Conservation (phyloP, 2,797 vertebrate species). For the Scyliorhinus canicula region DNA sequence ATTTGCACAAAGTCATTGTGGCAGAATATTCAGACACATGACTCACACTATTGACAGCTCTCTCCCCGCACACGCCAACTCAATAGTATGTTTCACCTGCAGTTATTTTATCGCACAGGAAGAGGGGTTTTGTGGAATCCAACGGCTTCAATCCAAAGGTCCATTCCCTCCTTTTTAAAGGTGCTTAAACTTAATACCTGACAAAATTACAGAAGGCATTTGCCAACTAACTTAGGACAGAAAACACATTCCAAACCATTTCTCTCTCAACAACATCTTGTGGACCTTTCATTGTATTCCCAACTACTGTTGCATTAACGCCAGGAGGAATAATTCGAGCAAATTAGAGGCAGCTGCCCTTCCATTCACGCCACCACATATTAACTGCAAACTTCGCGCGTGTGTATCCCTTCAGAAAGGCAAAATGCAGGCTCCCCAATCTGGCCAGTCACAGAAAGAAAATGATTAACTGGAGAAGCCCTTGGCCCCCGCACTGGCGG, state of each 20-base stretch:
- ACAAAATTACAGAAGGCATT: background rate
- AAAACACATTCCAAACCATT: background rate
- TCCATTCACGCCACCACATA: background rate
- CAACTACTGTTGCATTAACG: background rate
- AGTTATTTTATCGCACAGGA: background rate
- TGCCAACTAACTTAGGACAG: too few relatives aligned
- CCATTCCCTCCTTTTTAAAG: background rate
- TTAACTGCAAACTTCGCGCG: too few relatives aligned
- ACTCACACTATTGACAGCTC: constrained; percentile 1
- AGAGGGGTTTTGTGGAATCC: background rate
- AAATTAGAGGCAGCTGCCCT: background rate
- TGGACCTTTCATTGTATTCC: background rate
- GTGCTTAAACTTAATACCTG: background rate
- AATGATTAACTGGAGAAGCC: constrained; percentile 29
- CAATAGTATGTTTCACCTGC: background rate
- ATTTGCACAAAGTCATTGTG: background rate
- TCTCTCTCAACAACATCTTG: background rate
- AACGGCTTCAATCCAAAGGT: background rate
- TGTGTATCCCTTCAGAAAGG: background rate
- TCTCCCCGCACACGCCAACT: background rate
- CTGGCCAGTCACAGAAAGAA: background rate
- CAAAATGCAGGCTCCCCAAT: background rate
- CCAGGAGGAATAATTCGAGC: background rate
- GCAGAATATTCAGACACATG: constrained; percentile 35
- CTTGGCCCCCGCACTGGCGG: background rate